These are phyloP conservation scores for Pseudomyrmex cubaensis DNA, from an alignment of 1,140 invertebrate genomes.

Conservation along the genomic window DNA sequence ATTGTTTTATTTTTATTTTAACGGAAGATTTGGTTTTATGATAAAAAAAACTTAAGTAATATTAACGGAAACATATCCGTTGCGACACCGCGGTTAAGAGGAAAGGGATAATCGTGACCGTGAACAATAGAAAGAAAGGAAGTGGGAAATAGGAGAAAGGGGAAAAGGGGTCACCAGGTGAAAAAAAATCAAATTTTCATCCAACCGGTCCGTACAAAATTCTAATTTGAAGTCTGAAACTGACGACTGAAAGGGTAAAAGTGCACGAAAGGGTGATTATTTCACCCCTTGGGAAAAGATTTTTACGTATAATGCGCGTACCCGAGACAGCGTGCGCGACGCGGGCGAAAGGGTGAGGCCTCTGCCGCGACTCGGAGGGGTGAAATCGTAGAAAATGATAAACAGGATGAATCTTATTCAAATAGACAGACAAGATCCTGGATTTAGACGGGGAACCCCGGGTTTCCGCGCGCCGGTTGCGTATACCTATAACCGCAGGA, in stretches of 20 bases:
- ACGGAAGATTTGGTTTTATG: not conserved
- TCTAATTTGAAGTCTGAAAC: constrained; percentile 82
- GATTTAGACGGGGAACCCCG: constrained; percentile 75
- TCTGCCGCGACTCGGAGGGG: constrained; percentile 60
- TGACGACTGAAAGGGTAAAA: constrained; percentile 74
- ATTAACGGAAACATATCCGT: constrained; percentile 43
- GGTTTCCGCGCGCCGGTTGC: constrained; percentile 50
- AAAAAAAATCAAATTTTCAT: constrained; percentile 77
- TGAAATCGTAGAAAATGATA: constrained; percentile 82
- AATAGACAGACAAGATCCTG: constrained; percentile 82
- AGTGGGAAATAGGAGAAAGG: constrained; percentile 58
- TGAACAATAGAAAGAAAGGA: constrained; percentile 54
- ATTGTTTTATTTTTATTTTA: not conserved
- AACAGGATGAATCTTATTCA: constrained; percentile 84
- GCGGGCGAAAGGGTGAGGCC: constrained; percentile 65
- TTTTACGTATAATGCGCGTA: constrained; percentile 71
- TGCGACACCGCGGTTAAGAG: constrained; percentile 1
- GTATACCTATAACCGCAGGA: constrained; percentile 52
- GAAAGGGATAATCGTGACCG: constrained; percentile 22
- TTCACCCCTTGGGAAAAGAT: constrained; percentile 83
- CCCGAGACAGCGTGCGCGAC: constrained; percentile 37
- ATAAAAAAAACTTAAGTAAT: constrained; percentile 27
- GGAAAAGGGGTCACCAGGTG: constrained; percentile 71
- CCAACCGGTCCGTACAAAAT: constrained; percentile 81
- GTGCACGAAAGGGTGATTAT: constrained; percentile 68